phyloP scores from a whole-genome alignment of 2,113 vertebrate genomes.

The Salvelinus sp. region DNA sequence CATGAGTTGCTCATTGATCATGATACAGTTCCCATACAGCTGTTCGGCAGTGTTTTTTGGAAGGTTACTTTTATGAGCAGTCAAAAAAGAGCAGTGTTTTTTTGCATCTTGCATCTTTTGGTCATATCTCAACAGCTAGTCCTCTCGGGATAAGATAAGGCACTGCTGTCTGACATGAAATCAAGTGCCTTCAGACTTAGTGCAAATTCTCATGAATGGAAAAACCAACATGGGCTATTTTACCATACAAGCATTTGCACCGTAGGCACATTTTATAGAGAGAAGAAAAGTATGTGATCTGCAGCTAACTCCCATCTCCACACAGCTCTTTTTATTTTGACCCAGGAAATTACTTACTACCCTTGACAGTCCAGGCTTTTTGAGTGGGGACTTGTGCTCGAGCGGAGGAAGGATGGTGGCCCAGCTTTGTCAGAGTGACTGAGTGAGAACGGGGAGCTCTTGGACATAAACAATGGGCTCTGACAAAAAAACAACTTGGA shows the following conservation, averaged over 20 bases:
- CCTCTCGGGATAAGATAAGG: conserved; percentile 24
- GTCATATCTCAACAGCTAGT: conserved; percentile 12
- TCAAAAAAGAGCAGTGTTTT: conserved; percentile 33
- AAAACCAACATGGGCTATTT: conserved; percentile 63
- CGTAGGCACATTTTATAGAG: conserved; percentile 66
- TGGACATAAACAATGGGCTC: neutral
- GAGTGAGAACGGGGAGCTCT: neutral
- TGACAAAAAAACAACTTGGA: neutral
- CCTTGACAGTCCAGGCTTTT: neutral
- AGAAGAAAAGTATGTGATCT: conserved; percentile 47
- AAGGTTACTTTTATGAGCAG: conserved; percentile 40
- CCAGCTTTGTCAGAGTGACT: neutral
- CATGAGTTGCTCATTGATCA: conserved; percentile 8
- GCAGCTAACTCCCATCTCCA: neutral
- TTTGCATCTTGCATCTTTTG: conserved; percentile 14
- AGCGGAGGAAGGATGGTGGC: neutral
- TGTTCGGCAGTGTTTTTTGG: neutral
- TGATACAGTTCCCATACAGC: neutral
- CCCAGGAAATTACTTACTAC: neutral
- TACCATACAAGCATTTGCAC: conserved; percentile 68
- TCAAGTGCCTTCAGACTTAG: conserved; percentile 91
- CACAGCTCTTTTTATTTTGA: neutral
- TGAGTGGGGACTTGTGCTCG: neutral
- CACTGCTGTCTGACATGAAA: conserved; percentile 91
- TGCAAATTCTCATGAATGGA: conserved; percentile 54